phyloP scores from a whole-genome alignment of 2,888 invertebrate species.

The Heteropelma amictum region DNA sequence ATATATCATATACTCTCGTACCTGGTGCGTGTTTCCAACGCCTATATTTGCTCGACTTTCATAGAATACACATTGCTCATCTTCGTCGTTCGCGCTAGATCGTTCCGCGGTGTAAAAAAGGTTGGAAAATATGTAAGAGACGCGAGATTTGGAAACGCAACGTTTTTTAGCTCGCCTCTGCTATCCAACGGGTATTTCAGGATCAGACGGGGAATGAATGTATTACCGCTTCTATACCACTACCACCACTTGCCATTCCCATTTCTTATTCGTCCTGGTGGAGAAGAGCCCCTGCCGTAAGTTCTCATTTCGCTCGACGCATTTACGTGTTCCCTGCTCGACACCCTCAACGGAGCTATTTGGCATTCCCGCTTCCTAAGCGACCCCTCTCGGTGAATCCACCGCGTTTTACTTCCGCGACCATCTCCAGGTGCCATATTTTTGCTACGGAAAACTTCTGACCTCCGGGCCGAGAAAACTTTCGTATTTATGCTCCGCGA shows the following conservation, averaged over 20 bases:
- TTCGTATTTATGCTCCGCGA: constrained; percentile 64
- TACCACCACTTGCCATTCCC: neutral
- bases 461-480: constrained; percentile 70
- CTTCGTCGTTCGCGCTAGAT: no score
- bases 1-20: no score
- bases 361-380: neutral
- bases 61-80: no score
- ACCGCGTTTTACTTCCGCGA: constrained; percentile 1
- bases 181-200: neutral
- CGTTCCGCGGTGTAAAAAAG: constrained; percentile 31
- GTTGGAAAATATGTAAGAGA: constrained; percentile 54
- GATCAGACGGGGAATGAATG: neutral
- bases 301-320: constrained; percentile 59
- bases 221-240: no score
- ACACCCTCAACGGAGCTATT: constrained; percentile 18
- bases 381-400: no score
- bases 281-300: constrained; percentile 45
- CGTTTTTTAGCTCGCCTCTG: no score
- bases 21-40: no score
- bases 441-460: constrained; percentile 76
- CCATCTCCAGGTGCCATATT: constrained; percentile 57
- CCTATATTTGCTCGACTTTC: no score
- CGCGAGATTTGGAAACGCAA: constrained; percentile 44
- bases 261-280: neutral
- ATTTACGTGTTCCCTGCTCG: constrained; percentile 34